These are phyloP conservation scores for Aleadryas rufinucha DNA, from an alignment of 2,113 vertebrate species.

Conservation along the genomic window DNA sequence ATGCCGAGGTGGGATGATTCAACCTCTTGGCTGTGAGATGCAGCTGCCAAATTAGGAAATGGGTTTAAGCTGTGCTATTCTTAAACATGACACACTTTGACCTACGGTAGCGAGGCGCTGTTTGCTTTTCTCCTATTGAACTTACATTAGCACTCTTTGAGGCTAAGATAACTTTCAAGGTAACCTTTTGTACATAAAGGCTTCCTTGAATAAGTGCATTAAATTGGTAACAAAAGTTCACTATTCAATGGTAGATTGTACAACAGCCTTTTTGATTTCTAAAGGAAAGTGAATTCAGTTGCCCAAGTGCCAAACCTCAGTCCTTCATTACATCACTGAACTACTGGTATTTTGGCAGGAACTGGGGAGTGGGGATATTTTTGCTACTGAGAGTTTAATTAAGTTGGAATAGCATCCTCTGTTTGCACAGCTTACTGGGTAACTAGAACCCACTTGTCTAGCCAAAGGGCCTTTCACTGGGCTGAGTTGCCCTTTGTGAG, in stretches of 20 bases:
- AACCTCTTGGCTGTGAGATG: background rate
- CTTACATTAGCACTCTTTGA: background rate
- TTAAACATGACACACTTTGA: background rate
- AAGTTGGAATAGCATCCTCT: background rate
- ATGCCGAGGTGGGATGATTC: background rate
- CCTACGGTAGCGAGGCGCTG: rapidly evolving
- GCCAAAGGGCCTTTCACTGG: background rate
- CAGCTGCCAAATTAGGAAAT: conserved; percentile 8
- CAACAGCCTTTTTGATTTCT: background rate
- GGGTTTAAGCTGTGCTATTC: background rate
- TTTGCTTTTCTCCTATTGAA: background rate
- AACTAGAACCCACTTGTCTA: background rate
- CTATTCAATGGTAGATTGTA: background rate
- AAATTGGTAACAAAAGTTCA: background rate
- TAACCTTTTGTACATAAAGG: background rate
- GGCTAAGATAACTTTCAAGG: background rate
- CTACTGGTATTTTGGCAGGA: background rate
- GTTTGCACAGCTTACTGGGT: background rate
- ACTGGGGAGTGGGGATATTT: background rate
- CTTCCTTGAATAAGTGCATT: background rate
- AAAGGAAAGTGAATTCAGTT: background rate
- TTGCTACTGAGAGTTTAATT: background rate
- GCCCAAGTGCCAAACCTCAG: background rate
- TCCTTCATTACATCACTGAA: background rate
- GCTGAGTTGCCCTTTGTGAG: background rate